Evolutionary conservation across 2,888 invertebrate species (phyloP), one percentile per base, ranked within the genome.

Genomic region (Tiliacea aurago): DNA sequence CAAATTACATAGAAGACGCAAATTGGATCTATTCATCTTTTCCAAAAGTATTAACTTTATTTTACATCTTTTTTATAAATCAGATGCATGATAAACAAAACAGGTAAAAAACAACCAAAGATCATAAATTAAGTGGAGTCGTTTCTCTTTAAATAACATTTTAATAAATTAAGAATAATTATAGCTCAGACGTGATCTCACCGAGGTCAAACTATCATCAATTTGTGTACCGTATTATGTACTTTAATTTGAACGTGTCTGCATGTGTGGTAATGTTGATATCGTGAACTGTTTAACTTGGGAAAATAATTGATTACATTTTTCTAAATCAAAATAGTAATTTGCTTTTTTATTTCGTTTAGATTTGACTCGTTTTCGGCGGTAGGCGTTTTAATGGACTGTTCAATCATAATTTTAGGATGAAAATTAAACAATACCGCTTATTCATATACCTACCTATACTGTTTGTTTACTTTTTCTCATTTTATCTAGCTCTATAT

Each of bases 21-120:
- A 76, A 81, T 61, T 70, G 66, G 10, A 23, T 18, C 65, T 37
- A 79, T 81, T 53, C 5, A 49, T 81, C 79, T 79, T 76, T 63
- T 11, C 13, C 0, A 47, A 55, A 61, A 49, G 6, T 13, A 3
- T 23, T 23, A 53, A 41, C 13, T 47, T 6, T 0, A 37, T 61
- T 43, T 70, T 23, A 51, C 37, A 58, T n/a, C 0, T 18, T 56
- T 45, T 68, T 53, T 68, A 0, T 7, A 11, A 49, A 68, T 49
- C 2, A 1, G 37, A 55, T n/a, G 28, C 28, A 55, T 13, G 15
- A 43, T 43, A 18, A 43, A 63, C 10, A 53, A n/a, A 47, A 75
- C 23, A 9, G 4, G 18, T 18, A 62, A 49, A 62, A 80, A 61
- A 28, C 33, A 49, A 66, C 13, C 58, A 37, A 20, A 33, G 18